These are phyloP conservation scores for Coptodon bakossiorum DNA, from an alignment of 2,113 vertebrate species.

Conservation along the genomic window DNA sequence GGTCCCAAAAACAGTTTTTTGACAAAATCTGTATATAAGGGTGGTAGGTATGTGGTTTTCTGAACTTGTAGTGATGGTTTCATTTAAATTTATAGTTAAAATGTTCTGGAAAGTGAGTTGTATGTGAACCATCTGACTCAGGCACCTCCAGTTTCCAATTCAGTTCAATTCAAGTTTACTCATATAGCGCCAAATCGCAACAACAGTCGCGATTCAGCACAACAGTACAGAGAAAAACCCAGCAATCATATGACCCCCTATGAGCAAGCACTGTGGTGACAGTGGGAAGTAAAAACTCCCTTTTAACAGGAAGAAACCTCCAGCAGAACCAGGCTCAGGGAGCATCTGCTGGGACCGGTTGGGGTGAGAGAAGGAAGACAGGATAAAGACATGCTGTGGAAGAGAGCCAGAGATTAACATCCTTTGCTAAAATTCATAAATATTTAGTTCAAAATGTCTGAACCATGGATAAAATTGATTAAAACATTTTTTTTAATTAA, in stretches of 20 bases:
- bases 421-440: neutral
- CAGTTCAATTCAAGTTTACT: neutral
- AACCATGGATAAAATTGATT: neutral
- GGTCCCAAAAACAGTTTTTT: accelerated
- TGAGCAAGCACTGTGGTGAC: neutral
- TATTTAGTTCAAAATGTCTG: neutral
- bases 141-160: neutral
- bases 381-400: neutral
- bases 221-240: neutral
- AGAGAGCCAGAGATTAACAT: accelerated
- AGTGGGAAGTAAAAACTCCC: neutral
- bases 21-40: neutral
- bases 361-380: neutral
- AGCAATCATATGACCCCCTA: neutral
- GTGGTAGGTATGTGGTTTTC: neutral
- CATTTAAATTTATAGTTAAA: neutral
- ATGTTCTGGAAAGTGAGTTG: neutral
- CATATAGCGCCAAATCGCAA: accelerated
- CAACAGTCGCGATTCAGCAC: accelerated
- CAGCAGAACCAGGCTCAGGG: accelerated
- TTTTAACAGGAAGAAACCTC: neutral
- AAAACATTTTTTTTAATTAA: neutral
- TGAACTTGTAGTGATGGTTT: neutral
- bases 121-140: neutral
- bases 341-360: accelerated